Evolutionary conservation across 35 echinoderm and acorn worm species (phyloP).

Genomic region (Heliocidaris tuberculata): DNA sequence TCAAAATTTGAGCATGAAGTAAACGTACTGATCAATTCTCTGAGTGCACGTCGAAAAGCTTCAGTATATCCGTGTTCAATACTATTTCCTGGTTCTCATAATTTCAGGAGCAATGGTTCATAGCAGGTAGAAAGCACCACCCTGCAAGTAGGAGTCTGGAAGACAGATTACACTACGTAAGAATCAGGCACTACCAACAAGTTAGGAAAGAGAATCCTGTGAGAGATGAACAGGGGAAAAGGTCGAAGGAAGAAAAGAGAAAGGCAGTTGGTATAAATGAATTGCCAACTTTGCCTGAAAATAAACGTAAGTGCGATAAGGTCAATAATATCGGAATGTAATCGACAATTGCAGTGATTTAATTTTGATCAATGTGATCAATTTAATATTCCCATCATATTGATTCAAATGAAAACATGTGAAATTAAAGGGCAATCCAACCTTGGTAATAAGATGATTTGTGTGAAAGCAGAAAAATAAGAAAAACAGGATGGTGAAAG

Average conservation of each 20-base stretch:
- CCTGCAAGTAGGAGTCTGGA: constrained; percentile 18
- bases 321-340: constrained; percentile 1
- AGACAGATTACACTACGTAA: constrained; percentile 27
- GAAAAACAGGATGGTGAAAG: too few species aligned
- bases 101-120: constrained; percentile 35
- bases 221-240: constrained; percentile 27
- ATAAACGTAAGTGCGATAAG: constrained; percentile 27
- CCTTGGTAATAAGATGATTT: too few species aligned
- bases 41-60: too few species aligned
- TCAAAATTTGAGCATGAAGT: too few species aligned
- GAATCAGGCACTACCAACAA: constrained; percentile 28
- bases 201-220: constrained; percentile 1
- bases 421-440: too few species aligned
- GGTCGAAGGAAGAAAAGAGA: constrained; percentile 28
- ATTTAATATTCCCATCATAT: constrained; percentile 23
- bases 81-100: background rate
- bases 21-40: too few species aligned
- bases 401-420: constrained; percentile 13
- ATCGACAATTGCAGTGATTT: constrained; percentile 11
- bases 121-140: constrained; percentile 25
- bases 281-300: constrained; percentile 23
- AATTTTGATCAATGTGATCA: constrained; percentile 33
- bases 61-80: too few species aligned
- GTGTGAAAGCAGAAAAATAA: too few species aligned
- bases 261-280: constrained; percentile 19